These are phyloP conservation scores for pig (Sus scrofa) DNA, from an alignment of 2,113 vertebrate genomes.

Conservation along the genomic window T2T-Sscrofa CM000830.6:5095001-5095500, in stretches of 20 bases:
- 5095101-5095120: neutral
- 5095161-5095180: neutral
- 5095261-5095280: rapidly evolving
- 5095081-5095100: neutral
- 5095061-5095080: neutral
- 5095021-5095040: neutral
- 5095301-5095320: no score
- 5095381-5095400: neutral
- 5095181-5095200: neutral
- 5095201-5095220: rapidly evolving
- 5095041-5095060: no score
- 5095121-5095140: neutral
- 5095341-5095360: no score
- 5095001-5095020: neutral
- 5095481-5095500: neutral
- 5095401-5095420: rapidly evolving
- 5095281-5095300: no score
- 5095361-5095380: no score
- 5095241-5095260: neutral
- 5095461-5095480: neutral
- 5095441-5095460: neutral
- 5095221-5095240: no score
- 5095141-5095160: neutral
- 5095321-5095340: rapidly evolving
- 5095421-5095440: neutral